These are phyloP conservation scores for Gymnothorax javanicus DNA, from an alignment of 2,797 vertebrate genomes.

Conservation along the genomic window DNA sequence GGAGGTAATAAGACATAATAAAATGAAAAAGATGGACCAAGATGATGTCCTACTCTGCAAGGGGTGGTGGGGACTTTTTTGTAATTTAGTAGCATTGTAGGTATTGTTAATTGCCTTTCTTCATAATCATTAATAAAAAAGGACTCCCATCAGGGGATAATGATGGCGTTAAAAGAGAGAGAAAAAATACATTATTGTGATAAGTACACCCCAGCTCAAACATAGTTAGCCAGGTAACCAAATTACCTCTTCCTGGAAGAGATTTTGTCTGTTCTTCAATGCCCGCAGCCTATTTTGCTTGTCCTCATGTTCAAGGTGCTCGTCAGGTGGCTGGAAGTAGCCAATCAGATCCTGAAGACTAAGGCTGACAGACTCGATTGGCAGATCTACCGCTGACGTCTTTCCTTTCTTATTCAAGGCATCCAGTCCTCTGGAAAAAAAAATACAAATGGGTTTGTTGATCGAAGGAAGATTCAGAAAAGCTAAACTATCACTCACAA, in stretches of 20 bases:
- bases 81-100: too few species aligned
- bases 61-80: too few species aligned
- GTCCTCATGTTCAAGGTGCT: slow-evolving; percentile 92
- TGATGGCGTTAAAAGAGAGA: too few species aligned
- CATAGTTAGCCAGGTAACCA: too few species aligned
- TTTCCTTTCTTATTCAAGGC: slow-evolving; percentile 83
- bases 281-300: slow-evolving; percentile 91
- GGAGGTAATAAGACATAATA: too few species aligned
- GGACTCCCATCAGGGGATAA: too few species aligned
- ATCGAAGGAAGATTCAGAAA: background rate
- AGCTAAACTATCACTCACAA: background rate
- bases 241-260: slow-evolving; percentile 93
- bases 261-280: slow-evolving; percentile 95
- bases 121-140: too few species aligned
- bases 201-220: too few species aligned
- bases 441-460: background rate
- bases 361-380: slow-evolving; percentile 89
- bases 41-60: too few species aligned
- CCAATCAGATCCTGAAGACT: slow-evolving; percentile 92
- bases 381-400: slow-evolving; percentile 77
- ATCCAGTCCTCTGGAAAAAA: slow-evolving; percentile 82
- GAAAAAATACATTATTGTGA: too few species aligned
- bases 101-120: too few species aligned
- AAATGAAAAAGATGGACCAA: too few species aligned
- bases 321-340: slow-evolving; percentile 91